Conservation (phyloP, 2,888 invertebrate genomes). For the Cryptus armator region DNA sequence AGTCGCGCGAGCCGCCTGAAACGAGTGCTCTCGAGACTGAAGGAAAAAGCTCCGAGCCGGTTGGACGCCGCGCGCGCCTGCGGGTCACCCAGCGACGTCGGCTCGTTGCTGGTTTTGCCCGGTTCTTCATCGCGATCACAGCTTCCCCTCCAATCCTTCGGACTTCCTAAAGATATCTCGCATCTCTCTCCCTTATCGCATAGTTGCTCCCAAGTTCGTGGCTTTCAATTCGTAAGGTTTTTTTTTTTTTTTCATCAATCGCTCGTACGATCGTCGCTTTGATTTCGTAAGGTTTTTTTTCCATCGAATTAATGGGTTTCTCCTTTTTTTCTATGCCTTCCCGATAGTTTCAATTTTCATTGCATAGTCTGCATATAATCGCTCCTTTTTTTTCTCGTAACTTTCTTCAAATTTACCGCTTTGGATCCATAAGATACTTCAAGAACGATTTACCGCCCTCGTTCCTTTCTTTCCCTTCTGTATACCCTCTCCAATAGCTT, state of each 20-base stretch:
- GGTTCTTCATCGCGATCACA: conserved; percentile 9
- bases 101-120: conserved; percentile 49
- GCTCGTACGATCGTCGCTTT: background rate
- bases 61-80: conserved; percentile 60
- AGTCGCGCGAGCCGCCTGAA: conserved; percentile 31
- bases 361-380: background rate
- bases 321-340: conserved; percentile 46
- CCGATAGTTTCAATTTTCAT: background rate
- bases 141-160: conserved; percentile 50
- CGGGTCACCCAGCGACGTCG: conserved; percentile 48
- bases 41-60: conserved; percentile 74
- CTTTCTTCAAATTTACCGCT: background rate
- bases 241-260: no score
- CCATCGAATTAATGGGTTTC: conserved; percentile 68
- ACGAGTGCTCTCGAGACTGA: conserved; percentile 48
- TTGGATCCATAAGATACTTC: background rate
- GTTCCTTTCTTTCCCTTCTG: no score
- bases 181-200: background rate
- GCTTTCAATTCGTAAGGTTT: conserved; percentile 7
- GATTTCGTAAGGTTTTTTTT: conserved; percentile 47
- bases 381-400: background rate
- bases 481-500: background rate
- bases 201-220: background rate
- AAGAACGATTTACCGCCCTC: background rate
- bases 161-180: conserved; percentile 57